Conservation (phyloP, 2,888 invertebrate genomes). For the Pachydiplax longipennis region DNA sequence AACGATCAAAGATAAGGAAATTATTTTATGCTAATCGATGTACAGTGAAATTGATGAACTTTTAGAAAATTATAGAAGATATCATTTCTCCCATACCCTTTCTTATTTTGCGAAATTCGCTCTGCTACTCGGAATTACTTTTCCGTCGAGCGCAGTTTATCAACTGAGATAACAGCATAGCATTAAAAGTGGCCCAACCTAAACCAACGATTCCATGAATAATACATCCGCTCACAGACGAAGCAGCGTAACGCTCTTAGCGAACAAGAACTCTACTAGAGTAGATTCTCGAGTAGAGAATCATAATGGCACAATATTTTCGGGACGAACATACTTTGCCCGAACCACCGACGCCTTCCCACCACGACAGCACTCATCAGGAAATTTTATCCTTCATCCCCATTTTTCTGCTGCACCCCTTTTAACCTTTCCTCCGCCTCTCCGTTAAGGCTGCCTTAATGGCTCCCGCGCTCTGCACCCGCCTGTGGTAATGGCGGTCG, state of each 20-base stretch:
- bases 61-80: no score
- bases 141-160: no score
- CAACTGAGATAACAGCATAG: background rate
- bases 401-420: background rate
- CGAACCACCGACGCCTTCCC: background rate
- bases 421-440: background rate
- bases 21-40: no score
- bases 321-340: background rate
- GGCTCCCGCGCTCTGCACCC: conserved; percentile 9
- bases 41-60: no score
- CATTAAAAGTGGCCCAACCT: background rate
- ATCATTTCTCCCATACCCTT: no score
- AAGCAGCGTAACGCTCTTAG: background rate
- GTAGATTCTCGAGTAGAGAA: background rate
- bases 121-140: no score
- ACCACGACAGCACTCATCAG: conserved; percentile 4
- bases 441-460: conserved; percentile 22
- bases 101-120: no score
- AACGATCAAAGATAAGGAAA: no score
- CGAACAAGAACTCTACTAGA: background rate
- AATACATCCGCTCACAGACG: background rate
- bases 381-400: background rate
- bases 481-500: conserved; percentile 27
- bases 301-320: background rate
- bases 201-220: background rate